Base-by-base conservation (phyloP, 2,888 invertebrate genomes). In the Thymelicus sylvestris region DNA sequence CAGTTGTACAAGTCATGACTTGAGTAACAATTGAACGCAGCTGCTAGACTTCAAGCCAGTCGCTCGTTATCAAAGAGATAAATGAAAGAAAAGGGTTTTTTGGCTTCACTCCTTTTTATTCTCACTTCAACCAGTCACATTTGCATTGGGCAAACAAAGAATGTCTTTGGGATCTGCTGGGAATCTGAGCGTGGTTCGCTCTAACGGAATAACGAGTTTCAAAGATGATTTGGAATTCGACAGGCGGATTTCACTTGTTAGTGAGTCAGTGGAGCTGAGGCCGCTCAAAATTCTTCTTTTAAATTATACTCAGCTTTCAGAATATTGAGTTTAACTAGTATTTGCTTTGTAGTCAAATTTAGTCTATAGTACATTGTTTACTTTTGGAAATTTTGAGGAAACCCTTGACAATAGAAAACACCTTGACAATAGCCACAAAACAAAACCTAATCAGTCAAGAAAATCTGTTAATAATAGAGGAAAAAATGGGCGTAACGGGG, bases 11-110 rank as follows among this genome's bases (percentile, higher is more conserved):
- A 55, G 8, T 19, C 60, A 15, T 15, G 82, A 83, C 81, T 80
- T 79, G 80, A 85, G 85, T 86, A 87, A 88, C 88, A 87, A 89
- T 89, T 86, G 86, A 84, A 84, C 85, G 72, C 91, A 91, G 90
- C 86, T 90, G 91, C 82, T 80, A 78, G 77, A 77, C 79, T 84
- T 79, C 78, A 79, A 81, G 78, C 81, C 81, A 82, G 82, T 86
- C 79, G 75, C 78, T 84, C 83, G 85, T 84, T 85, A 86, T 87
- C 87, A 85, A 83, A 87, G 87, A 85, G 86, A 86, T 86, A 86
- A 89, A 88, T 85, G 85, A 86, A 88, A 85, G 86, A 52, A 65
- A 52, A 83, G 82, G 74, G 74, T 71, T 78, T 79, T 74, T 74
- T 72, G 74, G 74, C 71, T 76, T 74, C 75, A 73, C 75, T 77